These are phyloP conservation scores for Fopius arisanus DNA, from an alignment of 1,140 invertebrate species.

Conservation along the genomic window DNA sequence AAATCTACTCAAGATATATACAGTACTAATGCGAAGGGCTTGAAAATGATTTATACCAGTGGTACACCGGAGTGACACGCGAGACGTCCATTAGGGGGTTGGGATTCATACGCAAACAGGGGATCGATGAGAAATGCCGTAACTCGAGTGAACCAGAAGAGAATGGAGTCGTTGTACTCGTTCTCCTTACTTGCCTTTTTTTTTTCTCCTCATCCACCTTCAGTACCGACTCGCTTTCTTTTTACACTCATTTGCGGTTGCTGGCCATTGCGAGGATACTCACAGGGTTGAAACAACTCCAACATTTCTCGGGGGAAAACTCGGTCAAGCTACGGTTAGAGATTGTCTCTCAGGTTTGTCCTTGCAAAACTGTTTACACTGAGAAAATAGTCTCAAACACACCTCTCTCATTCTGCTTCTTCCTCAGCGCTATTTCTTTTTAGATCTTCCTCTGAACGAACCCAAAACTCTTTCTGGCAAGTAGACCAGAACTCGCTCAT, in stretches of 20 bases:
- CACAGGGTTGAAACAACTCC: constrained; percentile 33
- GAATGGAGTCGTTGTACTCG: constrained; percentile 29
- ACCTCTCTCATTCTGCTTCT: neutral
- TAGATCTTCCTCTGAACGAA: neutral
- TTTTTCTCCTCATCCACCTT: neutral
- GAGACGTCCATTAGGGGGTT: constrained; percentile 44
- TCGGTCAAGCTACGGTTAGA: constrained; percentile 32
- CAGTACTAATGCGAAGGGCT: neutral
- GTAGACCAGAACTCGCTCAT: neutral
- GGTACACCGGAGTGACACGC: constrained; percentile 41
- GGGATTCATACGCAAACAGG: constrained; percentile 43
- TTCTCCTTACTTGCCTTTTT: neutral
- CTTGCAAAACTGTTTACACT: constrained; percentile 42
- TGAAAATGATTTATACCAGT: constrained; percentile 37
- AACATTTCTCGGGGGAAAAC: constrained; percentile 25
- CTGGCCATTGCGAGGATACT: constrained; percentile 27
- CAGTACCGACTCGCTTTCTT: neutral
- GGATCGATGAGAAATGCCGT: constrained; percentile 19
- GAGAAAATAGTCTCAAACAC: constrained; percentile 39
- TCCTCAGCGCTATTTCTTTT: neutral
- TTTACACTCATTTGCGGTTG: neutral
- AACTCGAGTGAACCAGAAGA: constrained; percentile 25
- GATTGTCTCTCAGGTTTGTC: constrained; percentile 41
- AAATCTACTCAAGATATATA: neutral
- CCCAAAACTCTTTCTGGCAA: neutral